Evolutionary conservation across 2,797 vertebrate genomes (phyloP), one percentile per base, ranked within the genome.

Genomic region (Gallinago solitaria): DNA sequence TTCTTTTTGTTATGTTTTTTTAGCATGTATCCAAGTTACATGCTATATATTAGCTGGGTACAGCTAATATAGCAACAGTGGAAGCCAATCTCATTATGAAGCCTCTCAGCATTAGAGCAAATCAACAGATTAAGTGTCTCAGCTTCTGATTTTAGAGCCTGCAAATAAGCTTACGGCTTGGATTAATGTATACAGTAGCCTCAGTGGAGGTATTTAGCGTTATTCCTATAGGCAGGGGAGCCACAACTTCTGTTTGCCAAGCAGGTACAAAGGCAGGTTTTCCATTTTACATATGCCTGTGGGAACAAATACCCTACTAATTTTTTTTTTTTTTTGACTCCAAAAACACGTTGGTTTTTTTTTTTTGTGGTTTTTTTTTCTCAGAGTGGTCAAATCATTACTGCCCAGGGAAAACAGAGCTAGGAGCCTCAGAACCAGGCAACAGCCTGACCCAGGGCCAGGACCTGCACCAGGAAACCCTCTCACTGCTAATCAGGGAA

Each of bases 81-180:
- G 48, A 32, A 75, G 91, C 50, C 76, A n/a, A 81, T 81, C 93
- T 86, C 69, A 20, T 77, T 37, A 54, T 57, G 82, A 2, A 89
- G 73, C 87, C 73, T 77, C 48, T 45, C 14, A 2, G 94, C 51
- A 73, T 95, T 95, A 93, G 53, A 2, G 69, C 43, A 48, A 83
- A 86, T 73, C 77, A 37, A 51, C 83, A 76, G 96, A 94, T 96
- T 94, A 96, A 54, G 43, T 5, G 70, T 63, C 92, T 93, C 90
- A 14, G 88, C 92, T 87, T 63, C 96, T 93, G 93, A 90, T 96
- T 96, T 96, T 96, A 96, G 95, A 60, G 92, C 67, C 63, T 9
- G 59, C 6, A 54, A 90, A 84, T 89, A 51, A 95, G 95, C 47
- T 97, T 92, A 96, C 8, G 3, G 80, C 32, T 70, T 5, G 61